Evolutionary conservation across 2,797 vertebrate species (phyloP).

Genomic region (Delichon dasypus): DNA sequence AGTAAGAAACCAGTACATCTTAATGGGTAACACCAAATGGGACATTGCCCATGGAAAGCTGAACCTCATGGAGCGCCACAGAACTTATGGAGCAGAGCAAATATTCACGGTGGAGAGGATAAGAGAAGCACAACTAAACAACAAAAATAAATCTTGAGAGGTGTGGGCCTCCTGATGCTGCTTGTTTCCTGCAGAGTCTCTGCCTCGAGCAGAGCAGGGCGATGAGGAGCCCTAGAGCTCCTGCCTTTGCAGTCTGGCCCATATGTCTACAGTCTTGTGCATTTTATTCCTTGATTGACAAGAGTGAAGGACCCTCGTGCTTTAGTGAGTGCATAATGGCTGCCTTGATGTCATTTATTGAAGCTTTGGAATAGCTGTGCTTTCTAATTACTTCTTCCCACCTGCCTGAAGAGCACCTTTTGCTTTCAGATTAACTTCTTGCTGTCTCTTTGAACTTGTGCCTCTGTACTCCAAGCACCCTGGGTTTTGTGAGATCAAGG

Average conservation of each 20-base stretch:
- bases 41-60: neutral
- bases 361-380: constrained; percentile 31
- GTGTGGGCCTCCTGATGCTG: neutral
- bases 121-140: neutral
- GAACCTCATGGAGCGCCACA: neutral
- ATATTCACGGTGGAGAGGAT: neutral
- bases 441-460: constrained; percentile 54
- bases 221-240: neutral
- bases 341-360: constrained; percentile 30
- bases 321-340: constrained; percentile 23
- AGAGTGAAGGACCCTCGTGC: neutral
- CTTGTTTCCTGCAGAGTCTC: neutral
- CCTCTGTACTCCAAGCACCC: constrained; percentile 25
- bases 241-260: constrained; percentile 12
- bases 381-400: constrained; percentile 57
- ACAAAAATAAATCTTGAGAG: neutral
- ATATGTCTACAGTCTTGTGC: neutral
- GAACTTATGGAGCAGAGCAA: neutral
- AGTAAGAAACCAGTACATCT: neutral
- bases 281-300: neutral
- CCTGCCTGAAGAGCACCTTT: constrained; percentile 42
- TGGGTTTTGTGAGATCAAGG: constrained; percentile 46
- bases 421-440: constrained; percentile 60
- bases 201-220: neutral
- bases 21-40: neutral